Evolutionary conservation across 2,888 invertebrate genomes (phyloP), one percentile per base, ranked within the genome.

Genomic region (Oscheius sp.): DNA sequence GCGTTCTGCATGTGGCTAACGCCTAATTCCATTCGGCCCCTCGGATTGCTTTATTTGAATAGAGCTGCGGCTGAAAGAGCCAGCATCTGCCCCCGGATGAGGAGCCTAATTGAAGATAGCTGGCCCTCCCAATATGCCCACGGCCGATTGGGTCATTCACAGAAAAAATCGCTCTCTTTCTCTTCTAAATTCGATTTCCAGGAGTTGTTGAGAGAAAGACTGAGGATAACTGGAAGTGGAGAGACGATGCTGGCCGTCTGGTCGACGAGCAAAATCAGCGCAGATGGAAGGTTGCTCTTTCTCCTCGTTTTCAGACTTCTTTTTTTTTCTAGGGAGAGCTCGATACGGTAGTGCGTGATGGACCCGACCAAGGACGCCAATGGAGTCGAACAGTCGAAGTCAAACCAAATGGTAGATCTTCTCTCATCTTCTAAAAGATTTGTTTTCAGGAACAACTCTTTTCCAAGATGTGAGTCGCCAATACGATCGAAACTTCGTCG

Each of bases 381-480:
- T 78, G 75, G 74, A 75, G 73, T 42, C 52, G 78, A 48, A 76
- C 74, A 29, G 76, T 78, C 15, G 78, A 78, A 61, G 72, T 68
- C 8, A 45, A 70, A 29, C 77, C 77, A 17, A 70, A 70, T 15
- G 76, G 75, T 75, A 34, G 4, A 3, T 20, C 37, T 15, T 48
- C 25, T 50, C 37, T 31, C 20, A 2, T 23, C 27, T 33, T 12
- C 63, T 15, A 5, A 17, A 58, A 10, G 3, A n/a, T 37, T 4
- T 10, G 5, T 52, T 68, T 74, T 50, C 65, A 73, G 73, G 76
- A 17, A 75, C 72, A 31, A 78, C 74, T 1, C 50, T 74, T 23
- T 78, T 78, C 74, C 78, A 78, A 67, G 78, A 78, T 50, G 72
- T 76, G 39, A 78, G 75, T 67, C 69, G 78, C 58, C 78, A 78